Evolutionary conservation across 2,113 vertebrate species (phyloP), one percentile per base, ranked within the genome.

Genomic region (Epinephelus lanceolatus): DNA sequence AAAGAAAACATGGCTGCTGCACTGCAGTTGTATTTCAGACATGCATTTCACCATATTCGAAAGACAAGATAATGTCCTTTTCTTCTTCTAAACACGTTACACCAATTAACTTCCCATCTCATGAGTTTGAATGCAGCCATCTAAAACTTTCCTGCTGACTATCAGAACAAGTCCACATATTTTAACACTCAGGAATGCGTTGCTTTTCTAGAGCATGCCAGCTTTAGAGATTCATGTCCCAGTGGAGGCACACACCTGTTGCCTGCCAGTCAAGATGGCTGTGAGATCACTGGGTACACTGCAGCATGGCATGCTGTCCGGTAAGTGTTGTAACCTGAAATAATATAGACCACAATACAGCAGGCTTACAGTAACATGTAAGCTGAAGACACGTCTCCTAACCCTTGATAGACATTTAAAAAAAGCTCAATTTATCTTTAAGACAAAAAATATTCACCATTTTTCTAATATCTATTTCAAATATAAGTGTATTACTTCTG

Each of bases 211-310:
- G 23, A 33, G 33, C 9, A 9, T 17, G 6, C 37, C 33, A 51
- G 23, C 42, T 75, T 62, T 25, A 27, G 63, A 17, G 6, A 30
- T 49, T 23, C 6, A 14, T 8, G 61, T 60, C 56, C 57, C 47
- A 11, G 23, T 37, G 25, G 33, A 76, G 14, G 55, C 55, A 62
- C 68, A 63, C 79, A 74, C 69, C 69, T 78, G 79, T 13, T 52
- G 21, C 51, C 62, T 73, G 47, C 37, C 55, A 49, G 9, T 78
- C 70, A 81, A 25, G 2, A 21, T 45, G 14, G 21, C 65, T 30
- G 23, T 15, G 37, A 53, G 68, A 12, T 60, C 25, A 47, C 0
- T 2, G 3, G 61, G 37, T n/a, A 3, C 15, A 33, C 15, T 15
- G 8, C 10, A 25, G 51, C 15, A 47, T 25, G 14, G 13, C 5